A percentile compares a stretch with the other conserved stretches of the same genome.
Evolutionary conservation across 2,888 invertebrate species (phyloP).

Genomic region (Ptychoptera albimana): DNA sequence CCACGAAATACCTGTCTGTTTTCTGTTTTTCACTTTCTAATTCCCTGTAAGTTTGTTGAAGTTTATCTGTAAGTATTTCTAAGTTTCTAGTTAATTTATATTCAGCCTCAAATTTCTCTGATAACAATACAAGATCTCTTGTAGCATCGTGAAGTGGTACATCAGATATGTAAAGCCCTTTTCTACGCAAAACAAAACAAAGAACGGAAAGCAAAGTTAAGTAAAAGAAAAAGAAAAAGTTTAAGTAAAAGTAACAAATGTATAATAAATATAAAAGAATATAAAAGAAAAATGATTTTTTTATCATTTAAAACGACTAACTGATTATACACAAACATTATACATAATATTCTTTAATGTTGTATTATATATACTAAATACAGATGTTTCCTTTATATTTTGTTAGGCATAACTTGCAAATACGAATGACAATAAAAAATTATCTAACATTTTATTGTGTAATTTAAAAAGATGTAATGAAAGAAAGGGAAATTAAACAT

Average conservation of each 20-base stretch:
- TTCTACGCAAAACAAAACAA: constrained; percentile 39
- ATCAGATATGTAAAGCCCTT: constrained; percentile 84
- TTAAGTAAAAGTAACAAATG: constrained; percentile 1
- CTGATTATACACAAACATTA: too few relatives aligned
- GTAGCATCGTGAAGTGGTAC: constrained; percentile 93
- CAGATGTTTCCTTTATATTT: too few relatives aligned
- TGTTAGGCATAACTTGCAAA: too few relatives aligned
- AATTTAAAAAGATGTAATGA: too few relatives aligned
- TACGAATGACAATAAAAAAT: too few relatives aligned
- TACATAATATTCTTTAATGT: too few relatives aligned
- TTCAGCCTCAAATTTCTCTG: constrained; percentile 93
- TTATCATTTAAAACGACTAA: too few relatives aligned
- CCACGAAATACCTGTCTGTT: constrained; percentile 61
- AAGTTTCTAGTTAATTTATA: constrained; percentile 88
- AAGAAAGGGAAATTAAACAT: too few relatives aligned
- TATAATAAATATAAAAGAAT: neutral
- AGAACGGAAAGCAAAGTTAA: constrained; percentile 6
- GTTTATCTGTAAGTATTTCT: constrained; percentile 84
- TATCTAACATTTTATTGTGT: too few relatives aligned
- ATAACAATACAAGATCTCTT: constrained; percentile 84
- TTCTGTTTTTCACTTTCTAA: constrained; percentile 89
- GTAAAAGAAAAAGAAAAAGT: constrained; percentile 5
- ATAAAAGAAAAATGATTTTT: neutral
- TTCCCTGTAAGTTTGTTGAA: constrained; percentile 87
- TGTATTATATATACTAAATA: too few relatives aligned